Percentiles rank a stretch among this genome's conserved stretches.
Conservation (phyloP, 2,113 vertebrate species). For the Haliaeetus leucogaster region DNA sequence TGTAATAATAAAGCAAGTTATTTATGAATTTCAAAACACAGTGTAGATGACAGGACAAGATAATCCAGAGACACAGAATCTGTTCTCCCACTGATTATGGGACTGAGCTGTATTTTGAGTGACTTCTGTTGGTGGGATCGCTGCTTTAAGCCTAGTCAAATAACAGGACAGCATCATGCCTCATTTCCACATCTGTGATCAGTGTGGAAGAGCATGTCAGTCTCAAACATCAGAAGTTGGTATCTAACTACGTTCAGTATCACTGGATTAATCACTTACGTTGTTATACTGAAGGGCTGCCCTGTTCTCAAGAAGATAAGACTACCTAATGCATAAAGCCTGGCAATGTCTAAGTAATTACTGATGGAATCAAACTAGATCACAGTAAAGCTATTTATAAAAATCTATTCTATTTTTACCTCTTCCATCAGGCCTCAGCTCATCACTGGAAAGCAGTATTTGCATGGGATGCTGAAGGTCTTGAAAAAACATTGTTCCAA, state of each 20-base stretch:
- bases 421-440: not conserved
- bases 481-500: not conserved
- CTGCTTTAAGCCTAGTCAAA: not conserved
- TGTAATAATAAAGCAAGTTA: not conserved
- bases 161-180: not conserved
- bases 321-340: not conserved
- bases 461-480: not conserved
- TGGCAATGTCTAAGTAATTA: not conserved
- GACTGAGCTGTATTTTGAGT: not conserved
- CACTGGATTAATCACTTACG: not conserved
- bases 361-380: not conserved
- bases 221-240: not conserved
- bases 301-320: not conserved
- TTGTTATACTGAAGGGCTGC: not conserved
- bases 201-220: not conserved
- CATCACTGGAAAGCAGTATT: not conserved
- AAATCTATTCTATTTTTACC: not conserved
- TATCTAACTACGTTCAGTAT: rapidly evolving
- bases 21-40: not conserved
- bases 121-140: not conserved
- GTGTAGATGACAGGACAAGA: not conserved
- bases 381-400: not conserved
- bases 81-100: not conserved
- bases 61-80: not conserved
- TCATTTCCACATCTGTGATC: not conserved